Base-by-base conservation (phyloP, 2,888 invertebrate genomes). In the Eupithecia pulchellata region DNA sequence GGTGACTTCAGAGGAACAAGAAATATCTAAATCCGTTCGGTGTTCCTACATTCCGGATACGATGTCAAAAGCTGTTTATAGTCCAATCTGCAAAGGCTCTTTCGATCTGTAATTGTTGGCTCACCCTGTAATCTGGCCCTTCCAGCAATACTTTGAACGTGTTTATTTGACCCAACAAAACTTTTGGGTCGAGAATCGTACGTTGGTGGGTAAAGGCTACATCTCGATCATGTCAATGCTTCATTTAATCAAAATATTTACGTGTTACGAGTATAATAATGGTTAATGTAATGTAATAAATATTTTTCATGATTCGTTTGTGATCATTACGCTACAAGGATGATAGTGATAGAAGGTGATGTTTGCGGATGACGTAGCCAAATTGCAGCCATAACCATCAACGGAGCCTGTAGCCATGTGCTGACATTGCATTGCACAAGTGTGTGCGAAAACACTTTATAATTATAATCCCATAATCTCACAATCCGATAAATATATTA, bases 131-230 rank as follows among this genome's bases (percentile, higher is more conserved):
- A 72, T 72, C 68, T 72, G 55, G 69, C 13, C 58, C 66, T 58
- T 58, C 29, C 69, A 55, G 63, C 60, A 64, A 62, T 67, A 73
- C 67, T 69, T 70, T 20, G 61, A 32, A 67, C 67, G 72, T 73
- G 73, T 73, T 73, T 73, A 73, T 67, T 67, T 67, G 64, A 68
- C 69, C 69, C 67, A 30, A 69, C 39, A 58, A 73, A 70, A 70
- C 55, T 73, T 73, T 73, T 36, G 73, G 73, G 69, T 70, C 34
- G 47, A 61, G 30, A 68, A 36, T 64, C 52, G 67, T 60, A 66
- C 57, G 17, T 17, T 4, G 52, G 25, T 52, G 13, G 20, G 2
- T 47, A 47, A 20, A 20, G 47, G 11, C 52, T 52, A 11, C 11
- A 25, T 11, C 1, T 4, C 52, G 20, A 11, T 4, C 52, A 20